A percentile compares a stretch with the other conserved stretches of the same genome.
phyloP scores from a whole-genome alignment of 2,797 vertebrate genomes.

The Gouania willdenowi region DNA sequence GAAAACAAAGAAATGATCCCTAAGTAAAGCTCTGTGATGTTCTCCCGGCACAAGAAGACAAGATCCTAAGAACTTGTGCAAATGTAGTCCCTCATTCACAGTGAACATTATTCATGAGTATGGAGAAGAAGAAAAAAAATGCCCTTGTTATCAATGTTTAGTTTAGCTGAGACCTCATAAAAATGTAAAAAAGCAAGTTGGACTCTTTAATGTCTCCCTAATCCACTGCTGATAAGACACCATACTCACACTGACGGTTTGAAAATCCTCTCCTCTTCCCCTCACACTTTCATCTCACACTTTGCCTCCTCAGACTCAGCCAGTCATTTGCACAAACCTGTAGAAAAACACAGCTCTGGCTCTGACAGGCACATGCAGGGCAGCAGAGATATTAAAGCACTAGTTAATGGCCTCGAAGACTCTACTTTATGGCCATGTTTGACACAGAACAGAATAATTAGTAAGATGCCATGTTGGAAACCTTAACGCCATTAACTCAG shows the following conservation, averaged over 20 bases:
- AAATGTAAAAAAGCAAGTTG: slow-evolving; percentile 40
- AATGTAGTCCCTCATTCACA: slow-evolving; percentile 22
- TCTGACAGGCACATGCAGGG: slow-evolving; percentile 23
- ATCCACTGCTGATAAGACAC: slow-evolving; percentile 52
- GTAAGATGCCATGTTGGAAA: slow-evolving; percentile 13
- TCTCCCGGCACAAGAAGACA: slow-evolving; percentile 7
- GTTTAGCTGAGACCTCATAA: slow-evolving; percentile 55
- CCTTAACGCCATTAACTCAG: slow-evolving; percentile 29
- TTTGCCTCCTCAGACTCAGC: slow-evolving; percentile 13
- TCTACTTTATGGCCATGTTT: slow-evolving; percentile 43
- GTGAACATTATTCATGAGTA: slow-evolving; percentile 44
- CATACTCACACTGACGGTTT: slow-evolving; percentile 24
- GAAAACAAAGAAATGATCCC: neutral
- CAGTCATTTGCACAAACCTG: slow-evolving; percentile 49
- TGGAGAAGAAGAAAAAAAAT: slow-evolving; percentile 21
- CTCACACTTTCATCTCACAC: slow-evolving; percentile 36
- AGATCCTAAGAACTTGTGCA: slow-evolving; percentile 11
- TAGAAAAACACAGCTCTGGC: slow-evolving; percentile 28
- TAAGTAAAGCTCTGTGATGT: neutral
- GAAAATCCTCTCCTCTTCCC: slow-evolving; percentile 37
- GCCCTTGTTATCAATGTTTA: slow-evolving; percentile 47
- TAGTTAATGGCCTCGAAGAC: slow-evolving; percentile 53
- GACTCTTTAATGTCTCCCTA: slow-evolving; percentile 52
- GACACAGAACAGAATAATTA: slow-evolving; percentile 60
- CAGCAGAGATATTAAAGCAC: slow-evolving; percentile 50